Base-by-base conservation (phyloP, 1,140 invertebrate species). In the Maniola jurtina region DNA sequence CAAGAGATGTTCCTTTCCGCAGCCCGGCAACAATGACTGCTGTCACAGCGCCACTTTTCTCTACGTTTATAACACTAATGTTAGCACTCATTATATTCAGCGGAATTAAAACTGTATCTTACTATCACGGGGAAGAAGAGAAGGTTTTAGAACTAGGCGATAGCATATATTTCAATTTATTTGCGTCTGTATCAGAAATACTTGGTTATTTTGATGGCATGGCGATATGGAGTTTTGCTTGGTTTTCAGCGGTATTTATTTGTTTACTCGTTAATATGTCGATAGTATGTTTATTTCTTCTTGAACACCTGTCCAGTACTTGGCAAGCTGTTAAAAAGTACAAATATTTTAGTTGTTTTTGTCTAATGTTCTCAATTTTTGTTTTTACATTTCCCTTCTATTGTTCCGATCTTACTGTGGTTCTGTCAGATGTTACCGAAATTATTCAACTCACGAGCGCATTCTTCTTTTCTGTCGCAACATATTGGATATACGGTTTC, bases 401-500 rank as follows among this genome's bases (percentile, higher is more conserved):
- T 60, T 89, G 83, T 70, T 80, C 78, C 4, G 87, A 89, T 74
- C 64, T 89, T 9, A 71, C 82, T 14, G 68, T 64, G 48, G 71
- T 76, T 66, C 63, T 89, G 6, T 66, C 71, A 48, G 81, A 84
- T 70, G 74, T 76, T 25, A 72, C 70, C 48, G 77, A 83, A 62
- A 76, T 86, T 42, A 78, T 88, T 57, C 87, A 88, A 75, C 71
- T 84, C 52, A 62, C 74, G 54, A 87, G 72, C 66, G 73, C 70
- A 56, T 72, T 87, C 15, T 71, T 87, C 25, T 83, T 86, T 60
- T 86, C 85, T 40, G 58, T 84, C 10, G 65, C 75, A 52, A 64
- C 88, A 45, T 88, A 89, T 75, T 88, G 84, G 86, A 61, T 84
- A 59, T 89, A 89, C 64, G 84, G 82, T 1, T 81, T 76, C 54